phyloP scores from a whole-genome alignment of 2,797 vertebrate genomes.

The Sebastes matsubarae region DNA sequence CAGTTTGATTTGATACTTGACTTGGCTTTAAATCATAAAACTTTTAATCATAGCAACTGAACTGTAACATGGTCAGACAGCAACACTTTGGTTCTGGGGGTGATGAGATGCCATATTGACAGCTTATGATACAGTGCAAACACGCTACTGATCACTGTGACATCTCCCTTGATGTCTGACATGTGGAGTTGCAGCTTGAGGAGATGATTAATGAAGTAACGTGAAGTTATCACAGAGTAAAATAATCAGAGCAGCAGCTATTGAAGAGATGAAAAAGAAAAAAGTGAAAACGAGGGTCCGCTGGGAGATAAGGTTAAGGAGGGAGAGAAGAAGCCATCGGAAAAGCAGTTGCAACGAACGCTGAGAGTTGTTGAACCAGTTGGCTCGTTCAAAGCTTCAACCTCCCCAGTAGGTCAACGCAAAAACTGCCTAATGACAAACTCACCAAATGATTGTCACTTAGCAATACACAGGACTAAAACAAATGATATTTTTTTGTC shows the following conservation, averaged over 20 bases:
- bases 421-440: background rate
- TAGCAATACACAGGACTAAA: background rate
- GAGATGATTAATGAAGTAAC: conserved; percentile 13
- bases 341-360: background rate
- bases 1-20: background rate
- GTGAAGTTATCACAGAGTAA: background rate
- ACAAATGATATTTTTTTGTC: background rate
- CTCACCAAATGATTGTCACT: background rate
- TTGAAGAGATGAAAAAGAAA: background rate
- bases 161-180: conserved; percentile 4
- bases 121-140: conserved; percentile 1
- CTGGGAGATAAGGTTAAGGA: background rate
- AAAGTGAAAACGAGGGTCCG: background rate
- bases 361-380: background rate
- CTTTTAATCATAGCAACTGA: background rate
- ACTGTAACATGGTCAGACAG: background rate
- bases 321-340: background rate
- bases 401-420: background rate
- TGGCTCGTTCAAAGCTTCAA: background rate
- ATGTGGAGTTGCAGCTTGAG: background rate
- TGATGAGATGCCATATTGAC: conserved; percentile 15
- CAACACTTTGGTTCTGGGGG: background rate
- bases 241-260: conserved; percentile 1
- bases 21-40: background rate
- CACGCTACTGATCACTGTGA: background rate